These are phyloP conservation scores for Lasioglossum zephyrum DNA, from an alignment of 2,888 invertebrate species.

Conservation along the genomic window DNA sequence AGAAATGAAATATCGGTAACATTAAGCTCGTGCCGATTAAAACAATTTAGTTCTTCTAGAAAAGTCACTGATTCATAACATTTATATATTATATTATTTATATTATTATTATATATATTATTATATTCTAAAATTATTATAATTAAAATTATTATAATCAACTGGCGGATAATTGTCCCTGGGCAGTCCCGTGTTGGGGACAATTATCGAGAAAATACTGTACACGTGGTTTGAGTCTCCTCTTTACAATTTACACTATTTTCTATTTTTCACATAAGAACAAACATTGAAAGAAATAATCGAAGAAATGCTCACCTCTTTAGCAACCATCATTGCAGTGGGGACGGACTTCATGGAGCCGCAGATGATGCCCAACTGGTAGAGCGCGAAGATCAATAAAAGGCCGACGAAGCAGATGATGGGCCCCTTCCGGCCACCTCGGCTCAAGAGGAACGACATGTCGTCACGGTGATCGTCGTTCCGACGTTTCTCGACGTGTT, in stretches of 20 bases:
- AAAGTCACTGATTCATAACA: neutral
- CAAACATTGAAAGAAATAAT: too few relatives aligned
- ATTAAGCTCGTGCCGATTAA: neutral
- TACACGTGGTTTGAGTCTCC: too few relatives aligned
- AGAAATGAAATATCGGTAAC: neutral
- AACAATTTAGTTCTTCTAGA: neutral
- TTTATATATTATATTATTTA: too few relatives aligned
- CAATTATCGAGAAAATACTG: too few relatives aligned
- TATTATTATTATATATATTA: too few relatives aligned
- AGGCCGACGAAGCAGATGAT: constrained; percentile 83
- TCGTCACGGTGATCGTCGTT: constrained; percentile 33
- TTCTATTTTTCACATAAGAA: too few relatives aligned
- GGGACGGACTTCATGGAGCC: constrained; percentile 77
- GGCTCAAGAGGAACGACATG: constrained; percentile 83
- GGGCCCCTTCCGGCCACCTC: constrained; percentile 83
- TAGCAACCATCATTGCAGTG: constrained; percentile 83
- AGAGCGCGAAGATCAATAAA: constrained; percentile 82
- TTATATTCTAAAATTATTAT: too few relatives aligned
- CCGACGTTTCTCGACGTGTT: constrained; percentile 43
- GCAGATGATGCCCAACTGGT: constrained; percentile 84
- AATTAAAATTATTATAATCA: too few relatives aligned
- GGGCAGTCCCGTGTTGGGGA: too few relatives aligned
- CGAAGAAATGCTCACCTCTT: constrained; percentile 79
- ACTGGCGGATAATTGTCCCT: too few relatives aligned
- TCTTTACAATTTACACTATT: too few relatives aligned